Evolutionary conservation across 1,140 invertebrate genomes (phyloP).

Genomic region (Listronotus oregonensis): DNA sequence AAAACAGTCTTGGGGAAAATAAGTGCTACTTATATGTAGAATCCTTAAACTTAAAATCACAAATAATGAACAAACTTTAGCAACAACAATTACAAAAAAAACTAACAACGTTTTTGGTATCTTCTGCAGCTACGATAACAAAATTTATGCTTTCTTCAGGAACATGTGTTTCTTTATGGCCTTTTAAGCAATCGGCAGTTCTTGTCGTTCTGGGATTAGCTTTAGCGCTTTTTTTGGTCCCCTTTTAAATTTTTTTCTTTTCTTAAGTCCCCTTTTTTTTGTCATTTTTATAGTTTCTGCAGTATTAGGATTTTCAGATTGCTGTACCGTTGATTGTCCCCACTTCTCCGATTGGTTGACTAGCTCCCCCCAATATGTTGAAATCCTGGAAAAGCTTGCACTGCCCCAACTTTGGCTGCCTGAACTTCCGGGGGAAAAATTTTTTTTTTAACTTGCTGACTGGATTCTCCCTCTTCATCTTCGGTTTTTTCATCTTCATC

Average conservation of each 20-base stretch:
- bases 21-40: not conserved
- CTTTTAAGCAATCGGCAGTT: not conserved
- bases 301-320: not conserved
- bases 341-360: not conserved
- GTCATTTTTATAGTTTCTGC: not conserved
- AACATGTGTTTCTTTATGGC: slow-evolving; percentile 5
- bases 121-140: slow-evolving; percentile 28
- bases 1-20: slow-evolving; percentile 18
- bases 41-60: slow-evolving; percentile 13
- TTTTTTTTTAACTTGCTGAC: not conserved
- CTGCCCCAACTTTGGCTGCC: not conserved
- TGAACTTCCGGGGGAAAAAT: not conserved
- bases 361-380: not conserved
- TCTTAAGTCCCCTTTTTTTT: slow-evolving; percentile 14
- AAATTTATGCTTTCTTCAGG: slow-evolving; percentile 32
- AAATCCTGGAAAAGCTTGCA: not conserved
- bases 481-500: slow-evolving; percentile 2
- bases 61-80: slow-evolving; percentile 11
- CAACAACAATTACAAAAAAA: slow-evolving; percentile 10
- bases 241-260: slow-evolving; percentile 19
- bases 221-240: slow-evolving; percentile 1
- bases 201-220: slow-evolving; percentile 3
- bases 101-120: not conserved
- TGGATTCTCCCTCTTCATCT: slow-evolving; percentile 12
- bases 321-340: not conserved